Base-by-base conservation (phyloP, 2,888 invertebrate genomes). In the Orthonevra nobilis region DNA sequence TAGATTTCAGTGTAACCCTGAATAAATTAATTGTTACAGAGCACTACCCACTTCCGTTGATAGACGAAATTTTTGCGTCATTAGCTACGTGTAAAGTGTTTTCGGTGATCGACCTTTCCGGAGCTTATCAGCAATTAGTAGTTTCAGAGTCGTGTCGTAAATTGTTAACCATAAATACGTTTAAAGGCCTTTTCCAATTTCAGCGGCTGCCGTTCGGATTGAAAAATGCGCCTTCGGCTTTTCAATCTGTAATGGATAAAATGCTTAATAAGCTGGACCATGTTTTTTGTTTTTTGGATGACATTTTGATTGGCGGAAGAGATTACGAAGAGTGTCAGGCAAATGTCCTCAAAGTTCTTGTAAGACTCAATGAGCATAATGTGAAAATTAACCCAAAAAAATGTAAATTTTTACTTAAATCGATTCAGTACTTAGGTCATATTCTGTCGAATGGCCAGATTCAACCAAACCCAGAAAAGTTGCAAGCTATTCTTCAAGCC, bases 221-320 rank as follows among this genome's bases (percentile, higher is more conserved):
- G n/a, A 38, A 15, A 10, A 54, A 7, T 23, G 54, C 38, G 6
- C 54, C 54, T 2, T 36, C 34, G 1, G 52, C 52, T 14, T 52
- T 52, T 17, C 52, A 52, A 52, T 36, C 12, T 6, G 9, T 23
- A 10, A 36, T 50, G 30, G 52, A 52, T 36, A 20, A 52, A 36
- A 36, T 34, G 3, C 7, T 34, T 1, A 34, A 20, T 7, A 52
- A 52, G 5, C 6, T 52, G 5, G 14, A 52, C n/a, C n/a, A n/a
- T n/a, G n/a, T n/a, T n/a, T n/a, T n/a, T n/a, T n/a, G n/a, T n/a
- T n/a, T n/a, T n/a, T n/a, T n/a, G 5, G 34, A 52, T 20, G 50
- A 52, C 19, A 52, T 52, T 10, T 12, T 52, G 1, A 12, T 52
- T 9, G 50, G 50, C 0, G 50, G 50, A n/a, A 34, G 6, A 12